Base-by-base conservation (phyloP, 2,888 invertebrate genomes). In the Chrysolina haemoptera region DNA sequence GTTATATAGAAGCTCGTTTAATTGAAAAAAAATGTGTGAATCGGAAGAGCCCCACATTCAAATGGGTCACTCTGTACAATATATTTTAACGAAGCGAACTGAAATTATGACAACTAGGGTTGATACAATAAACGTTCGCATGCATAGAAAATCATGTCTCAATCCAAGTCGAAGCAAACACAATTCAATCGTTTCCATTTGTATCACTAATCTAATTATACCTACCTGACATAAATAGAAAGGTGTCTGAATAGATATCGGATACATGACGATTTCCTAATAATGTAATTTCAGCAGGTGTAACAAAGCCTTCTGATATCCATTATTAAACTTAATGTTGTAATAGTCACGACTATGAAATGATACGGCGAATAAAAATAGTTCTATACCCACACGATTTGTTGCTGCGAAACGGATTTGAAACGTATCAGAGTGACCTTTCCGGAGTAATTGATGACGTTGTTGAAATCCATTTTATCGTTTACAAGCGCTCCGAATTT, bases 281-380 rank as follows among this genome's bases (percentile, higher is more conserved):
- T 22, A 65, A 40, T 53, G 53, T 53, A 40, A 67, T 67, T 67
- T 53, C 53, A 67, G 20, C 67, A 67, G 67, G 67, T 67, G 67
- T 53, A 67, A 67, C 67, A 67, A 67, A 67, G 67, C 53, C 53
- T 53, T 67, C 41, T 40, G 67, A 67, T 67, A 67, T 20, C 53
- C 53, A 66, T 66, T 66, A 66, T 67, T 67, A 67, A 53, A 40
- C 35, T 18, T 16, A 50, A 50, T 50, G 66, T 50, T 53, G 40
- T 67, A 35, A 67, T 67, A 55, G 67, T 67, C 67, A 67, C 67
- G 67, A 67, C 53, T 53, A 5, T n/a, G 53, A 18, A 40, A 53
- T 67, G 53, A 67, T 53, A 53, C 40, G 53, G 14, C 50, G 48
- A 67, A 67, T 53, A 20, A n/a, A 53, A 67, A 67, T 67, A 12